Percentiles rank a stretch among this genome's conserved stretches.
These are phyloP conservation scores for Polietes domitor DNA, from an alignment of 2,888 invertebrate species.

Conservation along the genomic window DNA sequence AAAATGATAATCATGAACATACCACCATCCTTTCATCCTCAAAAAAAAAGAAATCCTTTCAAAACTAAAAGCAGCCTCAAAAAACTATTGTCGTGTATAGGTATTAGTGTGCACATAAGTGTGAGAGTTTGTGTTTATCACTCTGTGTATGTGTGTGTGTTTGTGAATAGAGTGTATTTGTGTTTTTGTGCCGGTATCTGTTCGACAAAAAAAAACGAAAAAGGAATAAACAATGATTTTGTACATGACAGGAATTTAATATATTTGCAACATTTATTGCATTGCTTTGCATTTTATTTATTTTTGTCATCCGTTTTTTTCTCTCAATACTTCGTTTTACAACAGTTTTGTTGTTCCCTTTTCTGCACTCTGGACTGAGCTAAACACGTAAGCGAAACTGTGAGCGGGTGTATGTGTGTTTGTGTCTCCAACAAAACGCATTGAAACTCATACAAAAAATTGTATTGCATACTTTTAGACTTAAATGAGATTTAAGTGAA, in stretches of 20 bases:
- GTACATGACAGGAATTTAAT: slow-evolving; percentile 76
- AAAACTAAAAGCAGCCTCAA: slow-evolving; percentile 12
- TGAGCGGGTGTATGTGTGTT: neutral
- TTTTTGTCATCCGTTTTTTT: slow-evolving; percentile 5
- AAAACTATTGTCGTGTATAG: neutral
- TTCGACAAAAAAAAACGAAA: slow-evolving; percentile 9
- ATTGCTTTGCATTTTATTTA: slow-evolving; percentile 61
- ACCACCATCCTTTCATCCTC: neutral
- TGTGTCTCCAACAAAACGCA: neutral
- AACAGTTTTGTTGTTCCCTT: neutral
- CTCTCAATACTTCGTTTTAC: neutral
- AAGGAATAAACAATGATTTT: slow-evolving; percentile 66
- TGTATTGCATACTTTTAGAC: slow-evolving; percentile 66
- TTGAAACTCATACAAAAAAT: slow-evolving; percentile 42
- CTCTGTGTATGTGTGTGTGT: neutral
- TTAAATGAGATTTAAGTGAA: slow-evolving; percentile 62
- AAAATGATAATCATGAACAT: neutral
- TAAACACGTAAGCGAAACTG: neutral
- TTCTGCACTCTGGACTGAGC: neutral
- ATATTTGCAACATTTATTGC: slow-evolving; percentile 70
- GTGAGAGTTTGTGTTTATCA: neutral
- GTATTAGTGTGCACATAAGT: slow-evolving; percentile 12
- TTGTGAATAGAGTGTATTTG: neutral
- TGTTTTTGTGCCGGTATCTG: neutral
- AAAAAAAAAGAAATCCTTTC: slow-evolving; percentile 1